Evolutionary conservation across 35 echinoderm and acorn worm species (phyloP), one percentile per base, ranked within the genome.

Genomic region (Apostichopus parvimensis): DNA sequence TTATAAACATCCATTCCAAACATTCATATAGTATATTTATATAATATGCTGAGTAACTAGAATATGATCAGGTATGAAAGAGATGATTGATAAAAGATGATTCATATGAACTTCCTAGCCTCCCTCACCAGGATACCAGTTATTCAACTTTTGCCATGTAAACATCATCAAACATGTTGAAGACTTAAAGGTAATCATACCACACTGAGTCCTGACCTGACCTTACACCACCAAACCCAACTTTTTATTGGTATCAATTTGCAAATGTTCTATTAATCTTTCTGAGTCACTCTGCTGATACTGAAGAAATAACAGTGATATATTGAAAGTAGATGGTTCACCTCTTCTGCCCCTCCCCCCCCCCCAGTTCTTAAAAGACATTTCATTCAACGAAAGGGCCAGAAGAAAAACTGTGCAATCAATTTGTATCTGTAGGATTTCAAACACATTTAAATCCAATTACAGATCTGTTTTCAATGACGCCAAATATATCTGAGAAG

Each of bases 211-310:
- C 64, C 64, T 68, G 64, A 68, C 64, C 64, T 68, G 64, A 68
- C 64, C 64, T 68, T 68, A 68, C 64, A 68, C 64, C 64, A 68
- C 64, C 64, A 68, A 68, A 68, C 64, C 64, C 5, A 14, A 18
- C 11, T 14, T 68, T 34, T 54, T 80, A 80, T 80, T 45, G 23
- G 78, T 34, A 25, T 45, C 34, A 45, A 45, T 54, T 80, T 80
- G 78, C 53, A 54, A 45, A 80, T 80, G 12, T 34, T 80, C 23
- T 80, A 11, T 80, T 80, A 34, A 80, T 80, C 53, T 80, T 10
- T 45, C 34, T 34, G 53, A 80, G 53, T 80, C 23, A 20, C 23
- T 80, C 23, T 80, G 11, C 78, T 80, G 11, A 13, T 80, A 54
- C 21, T 12, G 12, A 80, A 34, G 23, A 22, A 80, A 80, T 17